Evolutionary conservation across 2,113 vertebrate species (phyloP), one percentile per base, ranked within the genome.

Genomic region (Sisor rabdophorus): DNA sequence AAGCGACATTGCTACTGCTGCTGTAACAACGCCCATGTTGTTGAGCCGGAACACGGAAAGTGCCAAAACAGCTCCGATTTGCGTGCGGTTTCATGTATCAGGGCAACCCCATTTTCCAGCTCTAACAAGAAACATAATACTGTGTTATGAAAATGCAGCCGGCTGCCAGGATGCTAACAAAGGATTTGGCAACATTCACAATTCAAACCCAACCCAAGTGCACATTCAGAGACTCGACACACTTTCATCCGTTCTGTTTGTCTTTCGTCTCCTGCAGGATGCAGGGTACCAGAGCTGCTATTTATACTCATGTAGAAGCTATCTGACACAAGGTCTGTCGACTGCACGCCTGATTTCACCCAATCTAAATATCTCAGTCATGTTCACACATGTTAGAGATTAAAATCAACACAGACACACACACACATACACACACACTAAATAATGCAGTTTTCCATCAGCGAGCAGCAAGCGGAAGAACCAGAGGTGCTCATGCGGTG

Each of bases 371-470:
- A 69, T 71, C 5, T 56, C 53, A 1, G 73, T 64, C 40, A 70
- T 75, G 83, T 85, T 78, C 81, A 72, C 69, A 59, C 65, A 58
- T 60, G 61, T 55, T 74, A 47, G 64, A n/a, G 65, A 52, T 72
- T 22, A 55, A 32, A 50, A 74, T 22, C 24, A 32, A 2, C 11
- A 3, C 3, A 50, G 53, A 70, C 70, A n/a, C n/a, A n/a, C n/a
- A n/a, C n/a, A n/a, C n/a, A n/a, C n/a, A n/a, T n/a, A 2, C 11
- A 3, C 3, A 50, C 47, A 70, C 70, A 64, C 80, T 86, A 75
- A 87, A 87, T 87, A 81, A 85, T 83, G 72, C 75, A 84, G 56
- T 60, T 64, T 85, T 84, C 74, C 81, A 84, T 85, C 71, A 81
- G 50, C 28, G 67, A 63, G 5, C 47, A n/a, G 19, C 30, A 73